Percentiles rank a stretch among this genome's conserved stretches.
These are phyloP conservation scores for Borostomias antarcticus DNA, from an alignment of 2,797 vertebrate species.

Conservation along the genomic window DNA sequence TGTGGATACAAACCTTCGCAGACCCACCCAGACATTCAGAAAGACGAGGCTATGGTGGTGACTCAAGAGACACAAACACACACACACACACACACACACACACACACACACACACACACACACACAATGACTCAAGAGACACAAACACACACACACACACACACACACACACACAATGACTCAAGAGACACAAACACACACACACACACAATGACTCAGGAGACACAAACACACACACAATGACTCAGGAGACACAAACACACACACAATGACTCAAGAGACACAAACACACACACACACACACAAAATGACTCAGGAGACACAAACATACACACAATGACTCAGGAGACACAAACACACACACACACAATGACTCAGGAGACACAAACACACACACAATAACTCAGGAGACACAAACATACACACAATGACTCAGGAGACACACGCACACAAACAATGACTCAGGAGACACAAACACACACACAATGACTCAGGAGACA, in stretches of 20 bases:
- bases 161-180: not conserved
- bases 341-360: not conserved
- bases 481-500: constrained; percentile 27
- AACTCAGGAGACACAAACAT: not conserved
- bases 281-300: too few species aligned
- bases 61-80: too few species aligned
- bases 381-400: not conserved
- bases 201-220: constrained; percentile 20
- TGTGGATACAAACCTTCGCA: too few species aligned
- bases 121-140: not conserved
- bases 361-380: not conserved
- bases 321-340: not conserved
- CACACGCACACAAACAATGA: not conserved
- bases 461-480: constrained; percentile 11
- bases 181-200: constrained; percentile 16
- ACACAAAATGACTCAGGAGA: not conserved
- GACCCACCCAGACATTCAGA: too few species aligned
- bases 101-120: not conserved
- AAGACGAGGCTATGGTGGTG: too few species aligned
- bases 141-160: not conserved
- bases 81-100: too few species aligned
- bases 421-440: not conserved
- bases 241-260: not conserved
- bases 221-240: constrained; percentile 10
- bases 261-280: not conserved